These are phyloP conservation scores for Leptinotarsa tumamoca DNA, from an alignment of 2,888 invertebrate species.

Conservation along the genomic window DNA sequence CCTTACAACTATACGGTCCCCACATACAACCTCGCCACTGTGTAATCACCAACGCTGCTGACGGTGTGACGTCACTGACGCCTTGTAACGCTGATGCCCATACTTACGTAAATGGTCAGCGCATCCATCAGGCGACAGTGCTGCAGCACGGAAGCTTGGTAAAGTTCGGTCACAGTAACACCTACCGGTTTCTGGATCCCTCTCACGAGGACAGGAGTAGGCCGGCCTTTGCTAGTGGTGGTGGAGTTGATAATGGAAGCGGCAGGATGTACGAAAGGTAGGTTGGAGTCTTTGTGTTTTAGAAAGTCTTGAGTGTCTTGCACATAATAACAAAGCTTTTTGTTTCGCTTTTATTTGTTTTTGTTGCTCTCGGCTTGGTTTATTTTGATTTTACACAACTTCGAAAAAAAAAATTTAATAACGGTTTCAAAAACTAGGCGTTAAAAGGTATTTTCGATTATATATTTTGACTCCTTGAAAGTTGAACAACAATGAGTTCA, in stretches of 20 bases:
- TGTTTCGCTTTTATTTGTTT: neutral
- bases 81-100: slow-evolving; percentile 94
- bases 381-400: too few relatives aligned
- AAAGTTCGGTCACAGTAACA: slow-evolving; percentile 87
- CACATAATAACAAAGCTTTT: neutral
- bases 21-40: slow-evolving; percentile 96
- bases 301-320: neutral
- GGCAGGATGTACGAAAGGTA: slow-evolving; percentile 87
- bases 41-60: slow-evolving; percentile 85
- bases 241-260: slow-evolving; percentile 69
- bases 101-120: slow-evolving; percentile 93
- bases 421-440: too few relatives aligned
- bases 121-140: slow-evolving; percentile 92
- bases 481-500: too few relatives aligned
- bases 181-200: slow-evolving; percentile 87
- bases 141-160: slow-evolving; percentile 87
- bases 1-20: slow-evolving; percentile 85
- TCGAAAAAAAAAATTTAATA: too few relatives aligned
- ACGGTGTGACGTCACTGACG: slow-evolving; percentile 92
- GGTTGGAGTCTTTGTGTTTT: slow-evolving; percentile 8
- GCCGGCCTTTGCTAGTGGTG: slow-evolving; percentile 69
- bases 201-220: slow-evolving; percentile 83
- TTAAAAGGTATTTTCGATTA: too few relatives aligned
- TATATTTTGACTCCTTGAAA: too few relatives aligned
- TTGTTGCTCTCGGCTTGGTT: neutral